Evolutionary conservation across 1,140 invertebrate species (phyloP), one percentile per base, ranked within the genome.

Genomic region (Drosophila nigrodunni): DNA sequence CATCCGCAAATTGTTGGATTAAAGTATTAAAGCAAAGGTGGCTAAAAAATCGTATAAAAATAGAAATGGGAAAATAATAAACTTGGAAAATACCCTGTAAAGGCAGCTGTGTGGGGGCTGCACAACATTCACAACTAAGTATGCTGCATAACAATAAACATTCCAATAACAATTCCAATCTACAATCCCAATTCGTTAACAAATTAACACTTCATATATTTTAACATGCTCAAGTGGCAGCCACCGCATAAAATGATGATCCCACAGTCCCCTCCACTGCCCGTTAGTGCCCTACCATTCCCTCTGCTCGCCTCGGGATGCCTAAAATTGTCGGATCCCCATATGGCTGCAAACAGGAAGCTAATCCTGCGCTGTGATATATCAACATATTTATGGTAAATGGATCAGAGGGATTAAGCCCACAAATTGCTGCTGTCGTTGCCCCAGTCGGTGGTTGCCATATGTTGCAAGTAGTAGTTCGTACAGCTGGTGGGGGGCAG

Each of bases 341-440:
- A 90, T 87, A 90, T 90, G 88, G 88, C 9, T 50, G 80, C 88
- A 70, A 74, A 86, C 81, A 86, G 86, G 82, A 90, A 85, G 81
- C 85, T 89, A 89, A 89, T 89, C 85, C 85, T 85, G 86, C 86
- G 77, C 85, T 85, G 85, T 79, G 85, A 89, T 89, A 89, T 89
- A 89, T 89, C 85, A 89, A 89, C 85, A 89, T 89, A 89, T 89
- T 89, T 89, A 89, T 89, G 85, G 85, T 90, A 90, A 89, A 89
- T 71, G 80, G 86, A 90, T 89, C 80, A 85, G 75, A 60, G 74
- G 85, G 80, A 77, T 88, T 81, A 83, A 30, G 65, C 47, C 46
- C 52, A 49, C 46, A 67, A 73, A 76, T 68, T 55, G 58, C 35
- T 47, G 44, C 13, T 47, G 44, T 47, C 15, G 44, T 11, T 30